These are phyloP conservation scores for Oxycera nigricornis DNA, from an alignment of 2,888 invertebrate genomes.

Conservation along the genomic window DNA sequence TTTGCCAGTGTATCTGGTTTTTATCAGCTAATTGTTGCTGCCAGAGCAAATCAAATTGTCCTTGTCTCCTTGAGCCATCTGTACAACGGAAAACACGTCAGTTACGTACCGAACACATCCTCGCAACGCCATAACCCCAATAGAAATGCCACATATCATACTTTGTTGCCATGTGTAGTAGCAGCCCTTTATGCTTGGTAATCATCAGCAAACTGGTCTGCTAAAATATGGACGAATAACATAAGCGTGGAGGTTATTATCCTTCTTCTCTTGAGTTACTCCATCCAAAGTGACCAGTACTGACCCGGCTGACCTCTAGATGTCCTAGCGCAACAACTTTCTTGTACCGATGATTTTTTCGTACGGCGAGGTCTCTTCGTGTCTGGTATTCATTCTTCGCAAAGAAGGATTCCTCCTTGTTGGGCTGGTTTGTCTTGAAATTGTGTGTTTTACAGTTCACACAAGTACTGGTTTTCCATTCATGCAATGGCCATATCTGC, in stretches of 20 bases:
- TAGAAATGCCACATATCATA: not conserved
- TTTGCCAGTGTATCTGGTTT: slow-evolving; percentile 30
- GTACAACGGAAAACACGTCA: not conserved
- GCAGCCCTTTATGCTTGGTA: slow-evolving; percentile 3
- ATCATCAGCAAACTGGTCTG: slow-evolving; percentile 30
- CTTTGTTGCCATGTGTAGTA: not conserved
- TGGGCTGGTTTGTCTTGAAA: slow-evolving; percentile 21
- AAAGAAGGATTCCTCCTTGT: not conserved
- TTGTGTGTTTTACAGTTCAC: slow-evolving; percentile 19
- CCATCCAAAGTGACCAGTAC: slow-evolving; percentile 32
- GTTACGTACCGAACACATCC: not conserved
- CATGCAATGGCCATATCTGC: not conserved
- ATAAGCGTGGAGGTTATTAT: slow-evolving; percentile 25
- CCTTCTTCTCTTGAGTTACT: slow-evolving; percentile 23
- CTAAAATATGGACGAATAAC: slow-evolving; percentile 8
- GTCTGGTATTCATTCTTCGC: not conserved
- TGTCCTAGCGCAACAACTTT: slow-evolving; percentile 23
- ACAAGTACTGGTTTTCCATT: slow-evolving; percentile 31
- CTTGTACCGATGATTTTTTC: slow-evolving; percentile 29
- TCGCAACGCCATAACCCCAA: slow-evolving; percentile 18
- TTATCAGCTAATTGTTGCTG: not conserved
- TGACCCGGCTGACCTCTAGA: slow-evolving; percentile 34
- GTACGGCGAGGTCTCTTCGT: not conserved
- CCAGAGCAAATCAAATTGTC: slow-evolving; percentile 26
- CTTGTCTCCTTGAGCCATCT: slow-evolving; percentile 30